Evolutionary conservation across 2,113 vertebrate genomes (phyloP), one percentile per base, ranked within the genome.

Genomic region (Orcinus orca): DNA sequence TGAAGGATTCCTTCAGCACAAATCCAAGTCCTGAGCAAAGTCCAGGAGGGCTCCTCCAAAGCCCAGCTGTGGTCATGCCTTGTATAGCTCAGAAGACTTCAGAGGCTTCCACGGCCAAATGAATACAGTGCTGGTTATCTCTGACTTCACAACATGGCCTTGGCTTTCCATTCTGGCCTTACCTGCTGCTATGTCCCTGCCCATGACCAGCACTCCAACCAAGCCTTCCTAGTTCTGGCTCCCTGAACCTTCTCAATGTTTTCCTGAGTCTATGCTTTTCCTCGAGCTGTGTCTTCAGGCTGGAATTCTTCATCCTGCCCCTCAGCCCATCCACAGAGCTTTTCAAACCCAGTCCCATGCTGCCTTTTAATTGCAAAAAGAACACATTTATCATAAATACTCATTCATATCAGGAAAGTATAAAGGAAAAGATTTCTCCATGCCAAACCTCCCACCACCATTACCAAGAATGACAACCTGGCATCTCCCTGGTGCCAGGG

Each of bases 371-470:
- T 73, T 77, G 21, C 47, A 82, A 68, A 15, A 60, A 6, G 50
- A 70, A 55, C 38, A 7, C 44, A 68, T 62, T 26, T 33, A 44
- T 53, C 83, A 4, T 73, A 65, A 79, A 15, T n/a, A 83, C 20
- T 77, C 38, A n/a, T 29, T 82, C 53, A 63, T 80, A 90, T 44
- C 53, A 79, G 90, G 26, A 60, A 63, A 90, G 1, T 29, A 17
- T 77, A 65, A 85, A 79, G 20, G 11, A 65, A 81, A 33, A 41
- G 4, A 1, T 38, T 25, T 95, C 21, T 62, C 41, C 36, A 41
- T 0, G 1, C 11, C 1, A 1, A 29, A 55, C 11, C 13, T 80
- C 63, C 41, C 9, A 47, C 8, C 9, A 14, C 17, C 36, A 53
- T 44, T 71, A 58, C 14, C 5, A 33, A 47, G 41, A 92, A 70